Conservation (phyloP, 2,113 vertebrate species). For the Muntiacus muntjak region DNA sequence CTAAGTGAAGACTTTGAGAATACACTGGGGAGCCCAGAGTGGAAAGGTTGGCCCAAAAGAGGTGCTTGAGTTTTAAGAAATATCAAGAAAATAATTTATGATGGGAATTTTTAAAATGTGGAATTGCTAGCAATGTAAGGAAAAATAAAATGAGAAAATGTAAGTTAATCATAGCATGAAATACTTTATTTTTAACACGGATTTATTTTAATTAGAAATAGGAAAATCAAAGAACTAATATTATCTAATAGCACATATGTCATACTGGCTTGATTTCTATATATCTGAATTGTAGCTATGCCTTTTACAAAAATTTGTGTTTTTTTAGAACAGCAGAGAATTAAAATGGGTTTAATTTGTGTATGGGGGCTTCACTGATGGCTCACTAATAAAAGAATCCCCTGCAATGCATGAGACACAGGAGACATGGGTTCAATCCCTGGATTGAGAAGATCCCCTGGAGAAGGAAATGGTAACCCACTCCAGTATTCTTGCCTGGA, state of each 20-base stretch:
- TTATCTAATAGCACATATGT: neutral
- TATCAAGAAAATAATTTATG: neutral
- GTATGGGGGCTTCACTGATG: neutral
- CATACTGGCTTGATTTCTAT: neutral
- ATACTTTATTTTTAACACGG: neutral
- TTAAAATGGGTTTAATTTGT: neutral
- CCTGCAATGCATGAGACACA: neutral
- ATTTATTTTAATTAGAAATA: neutral
- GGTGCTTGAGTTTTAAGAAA: neutral
- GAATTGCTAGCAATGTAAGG: neutral
- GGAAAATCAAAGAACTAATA: neutral
- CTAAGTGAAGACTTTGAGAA: neutral
- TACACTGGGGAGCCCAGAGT: neutral
- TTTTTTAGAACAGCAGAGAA: neutral
- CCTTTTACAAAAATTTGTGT: neutral
- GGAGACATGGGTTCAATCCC: neutral
- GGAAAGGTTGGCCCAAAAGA: neutral
- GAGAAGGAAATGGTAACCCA: neutral
- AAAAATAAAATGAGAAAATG: neutral
- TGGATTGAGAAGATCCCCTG: neutral
- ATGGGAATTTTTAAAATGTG: neutral
- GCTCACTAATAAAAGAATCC: neutral
- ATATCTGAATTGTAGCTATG: neutral
- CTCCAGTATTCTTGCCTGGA: neutral
- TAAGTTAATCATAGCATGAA: neutral